Base-by-base conservation (phyloP, 2,888 invertebrate genomes). In the Rugalucina vietnamica region DNA sequence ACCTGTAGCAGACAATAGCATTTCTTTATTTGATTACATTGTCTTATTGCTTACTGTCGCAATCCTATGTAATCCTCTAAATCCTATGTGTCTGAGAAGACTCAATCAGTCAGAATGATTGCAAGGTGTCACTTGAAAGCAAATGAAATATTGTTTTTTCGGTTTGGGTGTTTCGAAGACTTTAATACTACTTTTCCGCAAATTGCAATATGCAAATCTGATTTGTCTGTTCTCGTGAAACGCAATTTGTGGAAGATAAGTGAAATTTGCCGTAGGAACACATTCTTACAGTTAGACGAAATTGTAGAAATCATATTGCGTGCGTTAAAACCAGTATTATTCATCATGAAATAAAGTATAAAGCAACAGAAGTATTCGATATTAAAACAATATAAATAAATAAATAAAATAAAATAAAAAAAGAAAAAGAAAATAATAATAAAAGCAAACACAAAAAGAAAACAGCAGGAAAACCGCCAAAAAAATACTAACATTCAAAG, bases 121-220 rank as follows among this genome's bases (percentile, higher is more conserved):
- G 43, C 18, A 60, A 60, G 24, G 27, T n/a, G 60, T 60, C 60
- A 60, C 29, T 60, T 60, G n/a, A 60, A 60, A 60, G 65, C 32
- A 5, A 34, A 18, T 34, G 65, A 3, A 34, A 65, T 65, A 65
- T 65, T 65, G 8, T 18, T 34, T 65, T 34, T 34, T 18, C 10
- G 4, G 65, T 65, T 34, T 65, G 34, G 65, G 14, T 65, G 65
- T 65, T 34, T 65, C 34, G 32, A 18, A 34, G 34, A 65, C 32
- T 18, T 34, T 65, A n/a, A 2, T n/a, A n/a, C n/a, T n/a, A n/a
- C n/a, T n/a, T n/a, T 34, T 32, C 34, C 18, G 34, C 65, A 65
- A 65, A 65, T 65, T 65, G 34, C 10, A 34, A 65, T 65, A 65
- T 65, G 65, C 65, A 65, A 65, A 65, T 65, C 65, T 34, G 34